These are phyloP conservation scores for Eupithecia tripunctaria DNA, from an alignment of 2,888 invertebrate genomes.

Conservation along the genomic window DNA sequence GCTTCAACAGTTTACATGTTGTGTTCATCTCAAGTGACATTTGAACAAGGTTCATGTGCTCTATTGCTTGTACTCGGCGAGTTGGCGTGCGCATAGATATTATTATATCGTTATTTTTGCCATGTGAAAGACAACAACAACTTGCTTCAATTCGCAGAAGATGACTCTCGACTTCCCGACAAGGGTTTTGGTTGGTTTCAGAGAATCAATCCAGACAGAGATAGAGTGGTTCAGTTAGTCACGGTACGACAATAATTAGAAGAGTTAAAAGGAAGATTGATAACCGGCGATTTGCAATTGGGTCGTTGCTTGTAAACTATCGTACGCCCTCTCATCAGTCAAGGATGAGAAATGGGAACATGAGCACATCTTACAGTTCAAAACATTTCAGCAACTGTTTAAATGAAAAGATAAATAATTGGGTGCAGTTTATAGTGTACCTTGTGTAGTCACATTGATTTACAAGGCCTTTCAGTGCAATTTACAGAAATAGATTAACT, in stretches of 20 bases:
- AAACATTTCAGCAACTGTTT: conserved; percentile 2
- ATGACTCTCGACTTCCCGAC: conserved; percentile 60
- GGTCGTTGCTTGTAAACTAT: conserved; percentile 46
- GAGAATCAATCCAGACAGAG: conserved; percentile 53
- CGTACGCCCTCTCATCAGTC: conserved; percentile 11
- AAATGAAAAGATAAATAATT: conserved; percentile 12
- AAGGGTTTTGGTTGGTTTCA: conserved; percentile 65
- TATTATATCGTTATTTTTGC: conserved; percentile 56
- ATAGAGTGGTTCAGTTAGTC: conserved; percentile 35
- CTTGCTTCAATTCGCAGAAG: conserved; percentile 63
- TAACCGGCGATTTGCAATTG: conserved; percentile 37
- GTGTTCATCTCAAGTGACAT: conserved; percentile 20
- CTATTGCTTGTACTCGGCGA: conserved; percentile 8
- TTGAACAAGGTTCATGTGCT: conserved; percentile 14
- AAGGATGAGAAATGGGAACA: conserved; percentile 10
- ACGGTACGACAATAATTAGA: conserved; percentile 43
- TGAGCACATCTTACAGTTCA: background rate
- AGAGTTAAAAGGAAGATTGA: conserved; percentile 41
- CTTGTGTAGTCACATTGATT: conserved; percentile 2
- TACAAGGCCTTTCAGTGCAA: conserved; percentile 16
- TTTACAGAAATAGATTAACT: conserved; percentile 26
- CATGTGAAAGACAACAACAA: conserved; percentile 61
- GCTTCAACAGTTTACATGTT: conserved; percentile 9
- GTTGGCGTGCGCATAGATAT: conserved; percentile 45
- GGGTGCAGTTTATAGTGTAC: conserved; percentile 2